Percentiles rank a stretch among this genome's conserved stretches.
Evolutionary conservation across 2,888 invertebrate genomes (phyloP).

Genomic region (Phalangium opilio): DNA sequence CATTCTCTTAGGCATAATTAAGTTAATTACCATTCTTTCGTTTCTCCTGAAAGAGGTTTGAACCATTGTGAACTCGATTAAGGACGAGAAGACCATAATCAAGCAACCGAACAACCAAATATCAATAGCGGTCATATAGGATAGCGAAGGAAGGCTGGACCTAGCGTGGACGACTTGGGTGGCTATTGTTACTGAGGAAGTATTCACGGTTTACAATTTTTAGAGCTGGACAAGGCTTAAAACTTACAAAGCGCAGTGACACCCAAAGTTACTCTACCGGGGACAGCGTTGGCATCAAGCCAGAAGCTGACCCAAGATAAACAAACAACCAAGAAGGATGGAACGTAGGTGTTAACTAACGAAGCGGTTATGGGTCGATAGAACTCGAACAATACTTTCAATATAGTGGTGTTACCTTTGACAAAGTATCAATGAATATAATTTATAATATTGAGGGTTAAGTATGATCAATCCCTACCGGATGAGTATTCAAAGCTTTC

Average conservation of each 20-base stretch:
- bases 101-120: slow-evolving; percentile 11
- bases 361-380: slow-evolving; percentile 9
- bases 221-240: no score
- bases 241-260: slow-evolving; percentile 5
- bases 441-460: no score
- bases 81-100: slow-evolving; percentile 9
- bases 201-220: no score
- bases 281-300: slow-evolving; percentile 14
- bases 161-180: no score
- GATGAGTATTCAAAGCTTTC: no score
- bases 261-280: slow-evolving; percentile 14
- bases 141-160: slow-evolving; percentile 4
- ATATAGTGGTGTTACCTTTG: slow-evolving; percentile 5
- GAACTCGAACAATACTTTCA: slow-evolving; percentile 8
- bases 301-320: slow-evolving; percentile 15
- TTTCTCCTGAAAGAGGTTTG: not conserved
- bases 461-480: not conserved
- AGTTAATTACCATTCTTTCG: no score
- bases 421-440: not conserved
- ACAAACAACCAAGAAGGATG: slow-evolving; percentile 11
- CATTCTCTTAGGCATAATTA: no score
- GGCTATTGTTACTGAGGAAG: slow-evolving; percentile 5
- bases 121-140: slow-evolving; percentile 11
- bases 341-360: slow-evolving; percentile 13
- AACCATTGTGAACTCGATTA: slow-evolving; percentile 9